Evolutionary conservation across 2,113 vertebrate genomes (phyloP), one percentile per base, ranked within the genome.

Genomic region (Osmerus mordax): DNA sequence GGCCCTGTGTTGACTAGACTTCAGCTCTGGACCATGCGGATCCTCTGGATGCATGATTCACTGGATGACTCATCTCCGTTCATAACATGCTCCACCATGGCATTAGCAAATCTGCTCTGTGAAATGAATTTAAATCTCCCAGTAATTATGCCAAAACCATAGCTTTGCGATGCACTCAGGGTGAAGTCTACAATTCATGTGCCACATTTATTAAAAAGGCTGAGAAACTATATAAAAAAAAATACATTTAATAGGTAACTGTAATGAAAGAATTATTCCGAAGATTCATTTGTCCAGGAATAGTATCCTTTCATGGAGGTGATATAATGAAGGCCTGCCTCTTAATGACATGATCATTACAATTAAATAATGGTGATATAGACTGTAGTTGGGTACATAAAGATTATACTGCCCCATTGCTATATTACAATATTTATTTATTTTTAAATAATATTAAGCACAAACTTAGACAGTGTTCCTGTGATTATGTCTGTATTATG

Each of bases 11-110:
- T 8, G 41, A 11, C 41, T 47, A 8, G 59, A 81, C 74, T 83
- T 75, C 81, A 79, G 70, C 81, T 81, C 81, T 79, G 72, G 74
- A 79, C 72, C 71, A 66, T n/a, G 36, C 18, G 69, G 74, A 69
- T 85, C 77, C 77, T 77, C 55, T 72, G 73, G 76, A 81, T 65
- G 69, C 72, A 76, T 83, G 73, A 76, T 78, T 83, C 70, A 78
- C 67, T 55, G 70, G 58, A 80, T 86, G 81, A 83, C 67, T 83
- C 84, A 86, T 74, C 69, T 74, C 76, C 75, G 70, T 78, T 78
- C 81, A 64, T 58, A 76, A 81, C 78, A 75, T 78, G 67, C 68
- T 83, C 62, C 7, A 13, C 73, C 67, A 71, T 36, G 51, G 59
- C 71, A 58, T 73, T 66, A 78, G 67, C 36, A 72, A 76, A 65